These are phyloP conservation scores for Drosophila buzzatii DNA, from an alignment of 2,888 invertebrate species.

Conservation along the genomic window DNA sequence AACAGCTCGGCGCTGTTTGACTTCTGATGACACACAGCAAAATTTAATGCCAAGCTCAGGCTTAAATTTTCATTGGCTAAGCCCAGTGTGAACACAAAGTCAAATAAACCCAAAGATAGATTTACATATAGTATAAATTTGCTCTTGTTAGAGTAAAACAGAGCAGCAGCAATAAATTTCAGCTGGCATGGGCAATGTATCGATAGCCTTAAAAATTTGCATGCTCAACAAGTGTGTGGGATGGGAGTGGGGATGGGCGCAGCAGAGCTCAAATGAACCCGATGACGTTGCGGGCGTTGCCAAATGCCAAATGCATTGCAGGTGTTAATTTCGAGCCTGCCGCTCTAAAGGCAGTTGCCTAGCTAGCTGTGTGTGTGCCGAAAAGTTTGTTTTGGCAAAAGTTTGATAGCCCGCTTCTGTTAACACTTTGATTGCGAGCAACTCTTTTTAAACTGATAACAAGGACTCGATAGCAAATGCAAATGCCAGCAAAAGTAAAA, in stretches of 20 bases:
- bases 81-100: conserved; percentile 17
- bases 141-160: conserved; percentile 11
- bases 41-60: conserved; percentile 47
- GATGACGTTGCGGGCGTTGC: conserved; percentile 25
- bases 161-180: conserved; percentile 51
- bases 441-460: conserved; percentile 46
- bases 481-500: conserved; percentile 38
- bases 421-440: conserved; percentile 74
- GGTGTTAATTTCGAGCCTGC: conserved; percentile 67
- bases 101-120: not conserved
- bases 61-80: conserved; percentile 47
- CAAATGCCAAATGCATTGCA: conserved; percentile 59
- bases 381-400: conserved; percentile 65
- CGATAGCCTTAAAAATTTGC: conserved; percentile 42
- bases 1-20: conserved; percentile 66
- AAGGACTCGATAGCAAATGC: conserved; percentile 53
- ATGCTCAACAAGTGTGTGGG: conserved; percentile 47
- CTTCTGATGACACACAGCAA: conserved; percentile 48
- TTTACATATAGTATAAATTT: not conserved
- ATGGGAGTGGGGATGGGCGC: too few species aligned
- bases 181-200: conserved; percentile 37
- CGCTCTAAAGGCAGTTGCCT: too few species aligned
- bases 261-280: not conserved
- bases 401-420: conserved; percentile 70
- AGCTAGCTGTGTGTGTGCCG: not conserved